Conservation (phyloP, 2,113 vertebrate species). For the Riparia riparia region DNA sequence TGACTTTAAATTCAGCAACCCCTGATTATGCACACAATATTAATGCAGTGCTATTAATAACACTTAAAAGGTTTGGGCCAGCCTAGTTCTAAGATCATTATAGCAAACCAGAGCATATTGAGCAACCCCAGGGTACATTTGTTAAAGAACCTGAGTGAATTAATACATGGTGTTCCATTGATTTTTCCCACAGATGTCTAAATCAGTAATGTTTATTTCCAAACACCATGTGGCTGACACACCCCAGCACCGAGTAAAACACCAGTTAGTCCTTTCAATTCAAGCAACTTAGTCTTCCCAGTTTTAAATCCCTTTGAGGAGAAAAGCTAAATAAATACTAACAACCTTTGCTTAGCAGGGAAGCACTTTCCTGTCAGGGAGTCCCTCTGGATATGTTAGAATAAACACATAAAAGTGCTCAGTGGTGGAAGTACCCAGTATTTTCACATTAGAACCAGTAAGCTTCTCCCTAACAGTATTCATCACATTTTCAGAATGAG, state of each 20-base stretch:
- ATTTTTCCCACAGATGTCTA: constrained; percentile 32
- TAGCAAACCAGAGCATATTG: neutral
- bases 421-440: neutral
- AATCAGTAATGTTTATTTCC: neutral
- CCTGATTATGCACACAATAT: neutral
- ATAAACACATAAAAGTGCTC: neutral
- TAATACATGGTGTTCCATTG: constrained; percentile 4
- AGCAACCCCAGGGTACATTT: constrained; percentile 1
- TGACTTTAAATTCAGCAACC: neutral
- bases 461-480: neutral
- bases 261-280: neutral
- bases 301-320: neutral
- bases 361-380: neutral
- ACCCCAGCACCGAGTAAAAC: neutral
- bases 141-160: neutral
- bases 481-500: neutral
- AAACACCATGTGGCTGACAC: neutral
- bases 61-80: neutral
- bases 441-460: neutral
- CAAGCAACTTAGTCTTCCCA: neutral
- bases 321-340: neutral
- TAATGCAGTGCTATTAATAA: constrained; percentile 21
- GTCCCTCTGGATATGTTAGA: neutral
- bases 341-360: neutral
- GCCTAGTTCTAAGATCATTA: constrained; percentile 4